Conservation (phyloP, 2,888 invertebrate species). For the Leucophenga montana region DNA sequence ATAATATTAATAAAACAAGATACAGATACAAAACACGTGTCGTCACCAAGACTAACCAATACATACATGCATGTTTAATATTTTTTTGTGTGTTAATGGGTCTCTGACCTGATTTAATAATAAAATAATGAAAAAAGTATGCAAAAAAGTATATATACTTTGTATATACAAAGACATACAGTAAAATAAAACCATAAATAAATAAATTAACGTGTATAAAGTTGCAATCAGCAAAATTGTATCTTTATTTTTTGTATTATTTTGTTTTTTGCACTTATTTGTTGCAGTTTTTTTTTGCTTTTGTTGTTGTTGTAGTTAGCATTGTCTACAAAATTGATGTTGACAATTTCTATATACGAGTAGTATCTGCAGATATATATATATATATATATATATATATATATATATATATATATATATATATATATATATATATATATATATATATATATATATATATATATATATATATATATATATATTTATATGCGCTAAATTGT, state of each 20-base stretch:
- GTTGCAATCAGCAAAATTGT: conserved; percentile 21
- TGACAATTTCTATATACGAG: too few relatives aligned
- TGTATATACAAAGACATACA: neutral
- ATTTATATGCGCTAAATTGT: neutral
- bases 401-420: too few relatives aligned
- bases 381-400: too few relatives aligned
- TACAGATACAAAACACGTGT: conserved; percentile 4
- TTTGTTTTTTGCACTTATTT: too few relatives aligned
- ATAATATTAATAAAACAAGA: conserved; percentile 1
- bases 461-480: too few relatives aligned
- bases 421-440: too few relatives aligned
- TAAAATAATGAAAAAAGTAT: conserved; percentile 37
- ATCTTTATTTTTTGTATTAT: too few relatives aligned
- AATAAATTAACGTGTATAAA: conserved; percentile 20
- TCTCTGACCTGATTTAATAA: conserved; percentile 71
- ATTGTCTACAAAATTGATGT: neutral
- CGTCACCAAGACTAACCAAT: neutral
- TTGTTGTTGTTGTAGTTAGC: conserved; percentile 7
- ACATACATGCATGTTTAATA: neutral
- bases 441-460: too few relatives aligned
- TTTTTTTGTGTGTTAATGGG: conserved; percentile 61
- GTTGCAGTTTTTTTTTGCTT: too few relatives aligned
- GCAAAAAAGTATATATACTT: too few relatives aligned
- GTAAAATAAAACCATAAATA: conserved; percentile 10
- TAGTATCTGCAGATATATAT: too few relatives aligned